Evolutionary conservation across 2,797 vertebrate genomes (phyloP).

Genomic region (Catostomus latipinnis): DNA sequence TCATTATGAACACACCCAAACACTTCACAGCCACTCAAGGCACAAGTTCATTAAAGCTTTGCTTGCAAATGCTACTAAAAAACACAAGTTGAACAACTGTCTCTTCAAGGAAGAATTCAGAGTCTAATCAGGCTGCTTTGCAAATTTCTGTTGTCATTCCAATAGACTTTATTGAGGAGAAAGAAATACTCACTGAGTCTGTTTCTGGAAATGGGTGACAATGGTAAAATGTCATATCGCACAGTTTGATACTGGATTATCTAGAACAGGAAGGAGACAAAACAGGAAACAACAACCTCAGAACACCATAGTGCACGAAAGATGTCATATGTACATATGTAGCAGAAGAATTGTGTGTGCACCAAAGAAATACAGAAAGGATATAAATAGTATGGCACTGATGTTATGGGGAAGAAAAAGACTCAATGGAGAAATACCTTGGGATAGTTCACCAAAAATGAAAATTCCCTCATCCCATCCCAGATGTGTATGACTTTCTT

Average conservation of each 20-base stretch:
- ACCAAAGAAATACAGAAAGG: not conserved
- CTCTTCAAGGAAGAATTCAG: no score
- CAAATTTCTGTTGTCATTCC: not conserved
- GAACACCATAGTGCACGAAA: not conserved
- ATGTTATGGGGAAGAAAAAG: no score
- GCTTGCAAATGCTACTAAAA: not conserved
- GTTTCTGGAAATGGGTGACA: constrained; percentile 90
- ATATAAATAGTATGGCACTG: no score
- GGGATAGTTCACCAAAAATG: no score
- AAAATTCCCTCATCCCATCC: no score
- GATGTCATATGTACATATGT: not conserved
- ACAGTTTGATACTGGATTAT: constrained; percentile 97
- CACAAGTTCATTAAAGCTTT: constrained; percentile 2
- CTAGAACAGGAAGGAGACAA: constrained; percentile 71
- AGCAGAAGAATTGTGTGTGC: not conserved
- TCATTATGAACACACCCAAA: not conserved
- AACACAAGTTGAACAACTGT: no score
- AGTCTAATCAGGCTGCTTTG: not conserved
- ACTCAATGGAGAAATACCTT: no score
- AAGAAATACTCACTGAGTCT: constrained; percentile 86
- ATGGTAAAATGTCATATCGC: constrained; percentile 89
- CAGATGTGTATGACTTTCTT: no score
- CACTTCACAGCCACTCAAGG: not conserved
- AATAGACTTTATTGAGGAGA: not conserved
- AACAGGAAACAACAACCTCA: constrained; percentile 28